Base-by-base conservation (phyloP, 2,888 invertebrate species). In the Brachycybe producta region DNA sequence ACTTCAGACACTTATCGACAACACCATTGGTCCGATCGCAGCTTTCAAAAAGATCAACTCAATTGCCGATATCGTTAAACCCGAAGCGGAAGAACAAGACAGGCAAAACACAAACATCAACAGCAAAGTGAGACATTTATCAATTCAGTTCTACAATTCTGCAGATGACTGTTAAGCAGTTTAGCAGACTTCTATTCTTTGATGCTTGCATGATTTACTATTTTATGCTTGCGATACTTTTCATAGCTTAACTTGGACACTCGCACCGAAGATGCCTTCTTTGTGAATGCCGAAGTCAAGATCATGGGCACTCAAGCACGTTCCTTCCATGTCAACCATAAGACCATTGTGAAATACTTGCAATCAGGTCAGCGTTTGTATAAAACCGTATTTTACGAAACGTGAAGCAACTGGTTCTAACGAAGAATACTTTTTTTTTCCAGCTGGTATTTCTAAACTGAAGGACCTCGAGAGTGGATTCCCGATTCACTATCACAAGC, bases 291-390 rank as follows among this genome's bases (percentile, higher is more conserved):
- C 21, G 19, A 21, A 13, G 2, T 34, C 19, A 32, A 45, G 23
- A 11, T 45, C 7, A 34, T 30, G 7, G 45, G 17, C 13, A 45
- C 45, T 21, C 30, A 28, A 19, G 34, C 45, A 5, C 17, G 45
- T 21, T 15, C 34, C 21, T 5, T 45, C 5, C 1, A 28, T 17
- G 5, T 32, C 15, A 28, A 42, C 27, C 17, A 42, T 15, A 26
- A 27, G 17, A 27, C 24, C 2, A 28, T 42, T 13, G 15, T 42
- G 24, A 5, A 27, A 11, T 27, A 26, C 27, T 11, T 27, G 4
- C 24, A 15, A 27, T 26, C 24, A 42, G 42, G 42, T 42, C 13
- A 39, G 23, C 21, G 19, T 7, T 36, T 13, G 15, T 2, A 15
- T 35, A 15, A 2, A 3, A 2, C 3, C 17, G 5, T 2, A 35